phyloP scores from a whole-genome alignment of 2,888 invertebrate genomes.

The Hirtodrosophila alboralis region DNA sequence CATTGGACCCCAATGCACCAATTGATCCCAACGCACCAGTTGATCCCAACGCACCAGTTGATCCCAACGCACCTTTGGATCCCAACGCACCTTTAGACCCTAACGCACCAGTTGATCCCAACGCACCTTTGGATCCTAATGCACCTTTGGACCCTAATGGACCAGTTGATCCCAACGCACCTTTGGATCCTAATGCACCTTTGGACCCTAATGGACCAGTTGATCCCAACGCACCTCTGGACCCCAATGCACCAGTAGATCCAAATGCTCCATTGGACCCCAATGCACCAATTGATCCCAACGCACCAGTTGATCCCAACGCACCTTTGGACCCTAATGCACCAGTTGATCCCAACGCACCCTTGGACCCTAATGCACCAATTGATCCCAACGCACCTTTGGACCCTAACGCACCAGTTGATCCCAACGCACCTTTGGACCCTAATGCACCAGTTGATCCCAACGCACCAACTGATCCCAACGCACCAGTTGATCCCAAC shows the following conservation, averaged over 20 bases:
- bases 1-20: neutral
- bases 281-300: neutral
- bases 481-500: slow-evolving; percentile 1
- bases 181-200: neutral
- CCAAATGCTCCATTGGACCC: neutral
- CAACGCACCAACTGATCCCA: neutral
- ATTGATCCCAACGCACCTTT: slow-evolving; percentile 22
- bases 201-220: neutral
- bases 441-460: slow-evolving; percentile 3
- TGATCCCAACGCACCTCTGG: neutral
- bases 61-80: neutral
- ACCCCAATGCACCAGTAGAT: neutral
- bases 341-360: neutral
- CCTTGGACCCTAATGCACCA: neutral
- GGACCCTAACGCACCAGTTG: slow-evolving; percentile 4
- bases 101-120: fast-evolving
- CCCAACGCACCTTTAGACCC: neutral
- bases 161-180: neutral
- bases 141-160: neutral
- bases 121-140: fast-evolving
- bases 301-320: neutral
- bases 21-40: neutral
- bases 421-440: neutral
- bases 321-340: neutral
- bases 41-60: fast-evolving